Conservation (phyloP, 2,888 invertebrate species). For the Myathropa florea region DNA sequence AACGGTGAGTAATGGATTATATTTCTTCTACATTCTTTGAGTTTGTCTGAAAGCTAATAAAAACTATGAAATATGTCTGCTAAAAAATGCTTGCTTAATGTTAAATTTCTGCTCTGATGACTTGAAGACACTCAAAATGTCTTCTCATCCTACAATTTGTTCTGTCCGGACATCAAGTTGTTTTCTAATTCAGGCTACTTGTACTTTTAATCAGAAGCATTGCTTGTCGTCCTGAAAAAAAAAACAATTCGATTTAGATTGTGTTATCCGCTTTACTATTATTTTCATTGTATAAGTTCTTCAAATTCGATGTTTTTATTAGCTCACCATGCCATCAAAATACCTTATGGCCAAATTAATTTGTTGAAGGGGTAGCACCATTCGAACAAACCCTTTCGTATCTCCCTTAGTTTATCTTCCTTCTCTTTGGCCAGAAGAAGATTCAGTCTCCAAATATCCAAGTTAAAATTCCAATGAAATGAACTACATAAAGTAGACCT, state of each 20-base stretch:
- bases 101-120: no score
- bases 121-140: not conserved
- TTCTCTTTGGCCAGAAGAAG: not conserved
- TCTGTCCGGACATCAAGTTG: no score
- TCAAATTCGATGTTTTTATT: constrained; percentile 40
- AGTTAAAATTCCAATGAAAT: not conserved
- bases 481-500: not conserved
- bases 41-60: not conserved
- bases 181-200: no score
- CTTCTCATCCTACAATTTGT: not conserved
- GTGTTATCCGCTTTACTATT: constrained; percentile 31
- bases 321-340: not conserved
- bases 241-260: not conserved
- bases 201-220: not conserved
- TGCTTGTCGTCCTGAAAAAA: not conserved
- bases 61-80: no score
- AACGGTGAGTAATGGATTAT: constrained; percentile 71
- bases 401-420: not conserved
- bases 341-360: not conserved
- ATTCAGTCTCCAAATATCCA: not conserved
- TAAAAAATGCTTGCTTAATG: no score
- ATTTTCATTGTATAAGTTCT: constrained; percentile 36
- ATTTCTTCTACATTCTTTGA: not conserved
- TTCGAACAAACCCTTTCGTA: not conserved
- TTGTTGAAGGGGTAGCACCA: not conserved